phyloP scores from a whole-genome alignment of 2,888 invertebrate species.

The Platycheirus albimanus region DNA sequence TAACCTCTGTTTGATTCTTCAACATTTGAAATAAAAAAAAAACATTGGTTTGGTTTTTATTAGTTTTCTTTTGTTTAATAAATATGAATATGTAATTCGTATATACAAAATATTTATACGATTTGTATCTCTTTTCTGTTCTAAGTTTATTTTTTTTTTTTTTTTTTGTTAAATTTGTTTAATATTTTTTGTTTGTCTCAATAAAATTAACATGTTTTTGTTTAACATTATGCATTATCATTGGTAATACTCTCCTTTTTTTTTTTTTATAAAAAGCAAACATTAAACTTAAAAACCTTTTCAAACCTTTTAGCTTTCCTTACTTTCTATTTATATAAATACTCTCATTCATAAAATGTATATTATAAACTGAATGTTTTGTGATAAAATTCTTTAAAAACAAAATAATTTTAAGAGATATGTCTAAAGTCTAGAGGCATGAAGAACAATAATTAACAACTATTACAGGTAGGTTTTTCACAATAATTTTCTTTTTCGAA shows the following conservation, averaged over 20 bases:
- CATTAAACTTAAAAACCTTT: background rate
- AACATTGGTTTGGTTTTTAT: slow-evolving; percentile 4
- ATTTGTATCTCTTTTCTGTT: slow-evolving; percentile 44
- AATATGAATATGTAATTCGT: slow-evolving; percentile 65
- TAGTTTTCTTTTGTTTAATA: slow-evolving; percentile 55
- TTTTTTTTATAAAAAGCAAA: background rate
- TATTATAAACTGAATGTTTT: background rate
- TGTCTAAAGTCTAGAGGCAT: slow-evolving; percentile 66
- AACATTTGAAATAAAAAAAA: background rate
- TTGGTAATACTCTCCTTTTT: background rate
- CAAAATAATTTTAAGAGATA: slow-evolving; percentile 29
- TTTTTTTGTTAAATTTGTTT: background rate
- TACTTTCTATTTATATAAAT: slow-evolving; percentile 41
- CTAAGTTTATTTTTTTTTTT: slow-evolving; percentile 11
- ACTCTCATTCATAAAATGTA: slow-evolving; percentile 16
- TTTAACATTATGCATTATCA: background rate
- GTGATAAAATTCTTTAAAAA: slow-evolving; percentile 7
- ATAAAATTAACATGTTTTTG: slow-evolving; percentile 44
- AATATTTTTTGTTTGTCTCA: background rate
- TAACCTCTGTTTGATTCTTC: too few species aligned
- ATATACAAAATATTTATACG: slow-evolving; percentile 73
- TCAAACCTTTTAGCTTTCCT: slow-evolving; percentile 1
- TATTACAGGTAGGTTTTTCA: slow-evolving; percentile 39
- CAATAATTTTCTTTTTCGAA: background rate
- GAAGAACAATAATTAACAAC: slow-evolving; percentile 63